Evolutionary conservation across 2,113 vertebrate genomes (phyloP).

Genomic region (Seriola quinqueradiata): DNA sequence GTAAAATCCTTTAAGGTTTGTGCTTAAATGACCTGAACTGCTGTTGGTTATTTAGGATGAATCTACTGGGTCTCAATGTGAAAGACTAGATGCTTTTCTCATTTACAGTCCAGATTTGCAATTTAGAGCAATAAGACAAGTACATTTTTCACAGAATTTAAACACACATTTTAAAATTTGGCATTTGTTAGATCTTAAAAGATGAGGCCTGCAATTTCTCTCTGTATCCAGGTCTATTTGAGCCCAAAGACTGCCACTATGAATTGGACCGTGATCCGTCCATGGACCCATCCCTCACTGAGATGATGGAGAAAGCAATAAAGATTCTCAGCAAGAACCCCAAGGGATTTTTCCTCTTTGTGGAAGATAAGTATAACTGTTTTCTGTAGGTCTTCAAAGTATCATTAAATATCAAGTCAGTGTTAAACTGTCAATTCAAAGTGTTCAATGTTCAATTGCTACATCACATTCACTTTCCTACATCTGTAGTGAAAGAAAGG

Average conservation of each 20-base stretch:
- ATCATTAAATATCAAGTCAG: neutral
- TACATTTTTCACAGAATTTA: neutral
- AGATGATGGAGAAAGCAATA: slow-evolving; percentile 88
- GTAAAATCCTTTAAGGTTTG: neutral
- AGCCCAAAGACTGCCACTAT: slow-evolving; percentile 84
- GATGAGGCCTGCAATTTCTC: neutral
- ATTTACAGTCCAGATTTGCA: neutral
- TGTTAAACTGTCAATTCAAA: neutral
- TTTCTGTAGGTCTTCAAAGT: neutral
- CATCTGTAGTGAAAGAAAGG: neutral
- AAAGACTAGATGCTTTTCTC: neutral
- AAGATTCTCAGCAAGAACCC: slow-evolving; percentile 84
- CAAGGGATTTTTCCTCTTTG: slow-evolving; percentile 87
- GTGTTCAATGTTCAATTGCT: neutral
- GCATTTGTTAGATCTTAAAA: neutral
- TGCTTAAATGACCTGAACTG: neutral
- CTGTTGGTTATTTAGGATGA: neutral
- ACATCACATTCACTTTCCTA: neutral
- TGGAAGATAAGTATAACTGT: slow-evolving; percentile 85
- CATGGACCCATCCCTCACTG: slow-evolving; percentile 85
- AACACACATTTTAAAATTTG: neutral
- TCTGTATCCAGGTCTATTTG: slow-evolving; percentile 84
- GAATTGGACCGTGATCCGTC: slow-evolving; percentile 79
- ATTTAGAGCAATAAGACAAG: neutral
- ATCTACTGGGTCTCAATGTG: neutral